These are phyloP conservation scores for Drosophila malerkotliana DNA, from an alignment of 1,140 invertebrate species.

Conservation along the genomic window DNA sequence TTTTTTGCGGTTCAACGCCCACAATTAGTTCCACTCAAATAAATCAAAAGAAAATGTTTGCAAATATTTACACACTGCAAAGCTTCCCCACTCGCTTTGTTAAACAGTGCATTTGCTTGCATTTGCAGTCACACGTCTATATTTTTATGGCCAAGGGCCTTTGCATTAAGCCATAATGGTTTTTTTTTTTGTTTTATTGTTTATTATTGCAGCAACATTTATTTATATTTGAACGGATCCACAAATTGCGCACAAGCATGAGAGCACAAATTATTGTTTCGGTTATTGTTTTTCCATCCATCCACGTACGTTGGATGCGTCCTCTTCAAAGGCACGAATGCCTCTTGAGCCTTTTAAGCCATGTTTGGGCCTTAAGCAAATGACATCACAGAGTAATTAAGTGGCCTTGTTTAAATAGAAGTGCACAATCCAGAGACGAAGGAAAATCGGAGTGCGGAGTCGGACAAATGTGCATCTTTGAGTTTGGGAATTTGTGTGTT, in stretches of 20 bases:
- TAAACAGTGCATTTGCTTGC: slow-evolving; percentile 41
- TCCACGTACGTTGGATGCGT: neutral
- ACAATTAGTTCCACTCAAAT: slow-evolving; percentile 82
- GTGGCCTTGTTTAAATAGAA: slow-evolving; percentile 53
- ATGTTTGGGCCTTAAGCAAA: slow-evolving; percentile 32
- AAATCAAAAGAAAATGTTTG: slow-evolving; percentile 77
- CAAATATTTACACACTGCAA: slow-evolving; percentile 59
- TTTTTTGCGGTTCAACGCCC: slow-evolving; percentile 79
- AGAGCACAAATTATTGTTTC: slow-evolving; percentile 41
- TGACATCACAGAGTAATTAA: slow-evolving; percentile 65
- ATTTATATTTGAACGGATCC: slow-evolving; percentile 58
- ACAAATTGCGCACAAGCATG: slow-evolving; percentile 41
- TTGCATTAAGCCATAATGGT: slow-evolving; percentile 61
- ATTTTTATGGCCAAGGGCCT: slow-evolving; percentile 50
- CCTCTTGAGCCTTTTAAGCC: neutral
- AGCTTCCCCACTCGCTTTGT: neutral
- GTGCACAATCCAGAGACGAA: slow-evolving; percentile 6
- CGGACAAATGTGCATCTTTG: neutral
- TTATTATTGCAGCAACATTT: slow-evolving; percentile 54
- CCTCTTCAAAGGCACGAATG: neutral
- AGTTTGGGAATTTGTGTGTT: slow-evolving; percentile 34
- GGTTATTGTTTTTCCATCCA: neutral
- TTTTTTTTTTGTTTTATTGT: slow-evolving; percentile 16
- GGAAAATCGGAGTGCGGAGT: neutral
- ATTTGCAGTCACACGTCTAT: slow-evolving; percentile 18